These are phyloP conservation scores for Bombus breviceps DNA, from an alignment of 1,140 invertebrate species.

Conservation along the genomic window DNA sequence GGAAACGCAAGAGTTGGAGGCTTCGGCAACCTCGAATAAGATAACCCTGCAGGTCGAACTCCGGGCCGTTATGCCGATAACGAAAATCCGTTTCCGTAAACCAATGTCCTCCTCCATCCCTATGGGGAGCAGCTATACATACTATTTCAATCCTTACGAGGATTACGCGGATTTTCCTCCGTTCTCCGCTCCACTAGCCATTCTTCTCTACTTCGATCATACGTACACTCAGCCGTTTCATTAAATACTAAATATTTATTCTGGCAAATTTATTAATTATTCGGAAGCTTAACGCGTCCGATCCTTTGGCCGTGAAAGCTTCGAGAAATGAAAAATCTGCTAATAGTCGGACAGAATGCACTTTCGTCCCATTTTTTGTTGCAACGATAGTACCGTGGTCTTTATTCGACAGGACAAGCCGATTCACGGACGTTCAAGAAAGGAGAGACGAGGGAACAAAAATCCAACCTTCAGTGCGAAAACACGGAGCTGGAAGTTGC, in stretches of 20 bases:
- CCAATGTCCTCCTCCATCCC: constrained; percentile 62
- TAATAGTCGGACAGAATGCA: background rate
- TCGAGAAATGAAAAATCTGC: background rate
- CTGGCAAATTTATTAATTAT: no score
- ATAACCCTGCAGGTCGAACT: constrained; percentile 67
- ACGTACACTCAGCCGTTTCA: background rate
- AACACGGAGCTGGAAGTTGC: constrained; percentile 41
- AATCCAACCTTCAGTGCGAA: constrained; percentile 10
- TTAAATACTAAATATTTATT: background rate
- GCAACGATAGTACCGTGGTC: background rate
- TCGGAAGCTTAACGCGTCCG: no score
- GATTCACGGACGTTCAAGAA: background rate
- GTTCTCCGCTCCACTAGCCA: background rate
- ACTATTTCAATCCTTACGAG: constrained; percentile 66
- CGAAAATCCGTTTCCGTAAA: constrained; percentile 69
- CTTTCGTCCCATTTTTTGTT: background rate
- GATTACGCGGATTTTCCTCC: constrained; percentile 63
- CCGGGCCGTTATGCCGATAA: constrained; percentile 66
- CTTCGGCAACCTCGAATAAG: constrained; percentile 51
- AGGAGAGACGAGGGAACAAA: constrained; percentile 8
- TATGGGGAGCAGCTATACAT: constrained; percentile 52
- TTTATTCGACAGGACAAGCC: background rate
- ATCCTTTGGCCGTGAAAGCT: no score
- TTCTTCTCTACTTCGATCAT: background rate
- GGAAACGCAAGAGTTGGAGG: constrained; percentile 50